Conservation (phyloP, 2,113 vertebrate genomes). For the Capreolus pygargus region DNA sequence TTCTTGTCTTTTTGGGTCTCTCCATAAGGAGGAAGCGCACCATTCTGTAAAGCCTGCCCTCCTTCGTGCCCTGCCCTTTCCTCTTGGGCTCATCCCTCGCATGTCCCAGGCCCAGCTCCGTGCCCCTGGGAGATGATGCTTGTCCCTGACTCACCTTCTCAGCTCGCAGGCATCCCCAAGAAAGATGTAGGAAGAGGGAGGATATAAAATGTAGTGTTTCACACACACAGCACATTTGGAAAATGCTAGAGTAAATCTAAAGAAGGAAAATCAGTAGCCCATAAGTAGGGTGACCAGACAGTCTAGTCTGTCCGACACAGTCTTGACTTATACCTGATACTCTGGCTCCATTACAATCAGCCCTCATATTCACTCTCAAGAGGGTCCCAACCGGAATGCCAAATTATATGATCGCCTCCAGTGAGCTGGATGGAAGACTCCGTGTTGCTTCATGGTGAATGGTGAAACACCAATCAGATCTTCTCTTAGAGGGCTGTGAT, state of each 20-base stretch:
- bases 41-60: neutral
- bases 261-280: neutral
- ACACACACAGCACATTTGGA: neutral
- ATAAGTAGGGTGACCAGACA: neutral
- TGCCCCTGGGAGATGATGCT: accelerated
- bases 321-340: neutral
- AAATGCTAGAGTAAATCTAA: neutral
- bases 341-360: neutral
- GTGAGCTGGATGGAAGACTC: neutral
- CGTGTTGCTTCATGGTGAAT: neutral
- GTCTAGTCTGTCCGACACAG: neutral
- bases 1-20: neutral
- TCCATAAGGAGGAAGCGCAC: neutral
- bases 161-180: neutral
- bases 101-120: accelerated
- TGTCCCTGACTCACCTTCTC: neutral
- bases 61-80: accelerated
- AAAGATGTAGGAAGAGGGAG: neutral
- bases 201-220: neutral
- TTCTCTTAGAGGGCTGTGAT: neutral
- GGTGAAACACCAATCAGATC: neutral
- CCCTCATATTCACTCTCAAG: neutral
- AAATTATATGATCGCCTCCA: neutral
- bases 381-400: neutral
- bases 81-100: too few species aligned